Evolutionary conservation across 2,888 invertebrate species (phyloP), one percentile per base, ranked within the genome.

Genomic region (Apantesis nais): DNA sequence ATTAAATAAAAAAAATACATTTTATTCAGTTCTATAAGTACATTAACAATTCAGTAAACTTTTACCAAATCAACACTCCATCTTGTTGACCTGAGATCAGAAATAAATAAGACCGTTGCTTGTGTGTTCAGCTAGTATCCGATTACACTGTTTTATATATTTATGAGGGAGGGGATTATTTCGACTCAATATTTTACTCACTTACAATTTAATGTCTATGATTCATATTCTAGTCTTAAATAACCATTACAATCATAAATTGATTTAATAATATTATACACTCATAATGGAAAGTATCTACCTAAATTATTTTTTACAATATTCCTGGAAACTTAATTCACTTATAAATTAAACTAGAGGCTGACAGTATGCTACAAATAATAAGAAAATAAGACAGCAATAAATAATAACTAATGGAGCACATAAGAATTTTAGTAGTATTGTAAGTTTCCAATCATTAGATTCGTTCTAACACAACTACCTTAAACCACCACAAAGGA

Each of bases 1-100:
- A 91, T 93, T 92, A 92, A 92, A 92, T 92, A 92, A 93, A 93
- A 93, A 94, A 93, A 93, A 92, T 92, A 93, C 93, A 93, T 91
- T 85, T 89, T 93, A 88, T 90, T 92, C 91, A 92, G 90, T 92
- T 93, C 91, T 93, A 93, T 94, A 94, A 94, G 94, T 94, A 94
- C 94, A 90, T 92, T 91, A 94, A 93, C 93, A 93, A 90, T 92
- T 92, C 91, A 92, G 93, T 92, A 93, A 92, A 92, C 88, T 89
- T 90, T 93, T 90, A 93, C 91, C 92, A 93, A 93, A 92, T 93
- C 90, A 93, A 93, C 92, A 91, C 87, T 88, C 86, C 85, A 88
- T 87, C 87, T 86, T 87, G 90, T 90, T 89, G 89, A 90, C 89
- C 91, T 91, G 93, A 93, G 93, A 93, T 94, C 93, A 92, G 92